phyloP scores from a whole-genome alignment of 2,888 invertebrate species.

The Campoletis raptor region DNA sequence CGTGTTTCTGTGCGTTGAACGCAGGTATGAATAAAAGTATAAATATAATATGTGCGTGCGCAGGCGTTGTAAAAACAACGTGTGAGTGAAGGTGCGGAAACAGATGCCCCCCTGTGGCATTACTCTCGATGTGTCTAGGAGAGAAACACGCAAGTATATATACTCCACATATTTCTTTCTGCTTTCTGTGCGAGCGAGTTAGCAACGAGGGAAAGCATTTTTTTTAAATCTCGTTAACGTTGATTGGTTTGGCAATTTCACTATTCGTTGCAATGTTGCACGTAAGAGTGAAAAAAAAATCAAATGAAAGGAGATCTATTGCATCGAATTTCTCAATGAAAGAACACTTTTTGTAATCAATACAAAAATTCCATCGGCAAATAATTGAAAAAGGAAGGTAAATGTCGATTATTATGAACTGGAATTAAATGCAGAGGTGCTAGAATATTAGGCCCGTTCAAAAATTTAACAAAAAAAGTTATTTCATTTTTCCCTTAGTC shows the following conservation, averaged over 20 bases:
- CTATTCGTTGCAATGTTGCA: constrained; percentile 1
- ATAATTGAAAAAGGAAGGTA: neutral
- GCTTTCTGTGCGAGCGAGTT: constrained; percentile 23
- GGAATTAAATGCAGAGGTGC: neutral
- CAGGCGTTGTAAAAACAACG: constrained; percentile 30
- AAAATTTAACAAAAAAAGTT: neutral
- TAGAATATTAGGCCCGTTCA: neutral
- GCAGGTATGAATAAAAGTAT: constrained; percentile 38
- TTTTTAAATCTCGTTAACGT: constrained; percentile 34
- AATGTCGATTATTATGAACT: neutral
- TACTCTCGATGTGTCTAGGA: constrained; percentile 59
- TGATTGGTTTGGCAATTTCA: constrained; percentile 33
- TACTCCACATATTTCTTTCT: constrained; percentile 12
- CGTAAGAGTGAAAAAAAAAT: neutral
- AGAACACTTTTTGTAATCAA: neutral
- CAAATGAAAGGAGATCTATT: neutral
- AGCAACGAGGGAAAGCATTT: constrained; percentile 60
- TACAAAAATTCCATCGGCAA: neutral
- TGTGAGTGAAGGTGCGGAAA: constrained; percentile 62
- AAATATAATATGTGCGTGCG: constrained; percentile 9
- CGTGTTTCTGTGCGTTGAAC: constrained; percentile 18
- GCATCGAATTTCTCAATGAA: neutral
- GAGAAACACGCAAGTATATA: constrained; percentile 37
- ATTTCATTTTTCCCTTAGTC: too few relatives aligned
- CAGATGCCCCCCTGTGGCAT: constrained; percentile 56